Evolutionary conservation across 2,113 vertebrate genomes (phyloP).

Genomic region (Nanorana parkeri): DNA sequence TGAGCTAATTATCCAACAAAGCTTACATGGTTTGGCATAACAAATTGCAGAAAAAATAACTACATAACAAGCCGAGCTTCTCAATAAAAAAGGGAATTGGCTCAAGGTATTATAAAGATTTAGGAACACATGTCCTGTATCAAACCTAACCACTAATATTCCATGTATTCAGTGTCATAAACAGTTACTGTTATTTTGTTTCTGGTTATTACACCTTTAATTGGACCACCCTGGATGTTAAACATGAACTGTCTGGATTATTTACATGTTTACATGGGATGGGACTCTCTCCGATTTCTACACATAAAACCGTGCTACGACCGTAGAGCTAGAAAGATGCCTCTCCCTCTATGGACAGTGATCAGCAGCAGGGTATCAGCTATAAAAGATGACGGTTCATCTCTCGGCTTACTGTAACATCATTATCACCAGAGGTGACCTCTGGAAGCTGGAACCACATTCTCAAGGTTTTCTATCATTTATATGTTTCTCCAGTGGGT

Average conservation of each 20-base stretch:
- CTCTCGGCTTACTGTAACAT: too few species aligned
- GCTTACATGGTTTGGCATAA: conserved; percentile 14
- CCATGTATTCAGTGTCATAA: background rate
- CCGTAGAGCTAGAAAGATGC: too few species aligned
- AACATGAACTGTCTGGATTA: background rate
- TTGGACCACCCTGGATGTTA: background rate
- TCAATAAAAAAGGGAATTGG: conserved; percentile 11
- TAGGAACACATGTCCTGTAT: conserved; percentile 20
- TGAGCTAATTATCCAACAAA: conserved; percentile 23
- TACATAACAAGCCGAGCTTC: background rate
- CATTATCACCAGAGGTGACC: too few species aligned
- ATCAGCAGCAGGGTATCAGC: too few species aligned
- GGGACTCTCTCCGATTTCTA: background rate
- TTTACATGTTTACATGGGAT: background rate
- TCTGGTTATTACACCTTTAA: background rate
- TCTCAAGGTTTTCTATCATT: too few species aligned
- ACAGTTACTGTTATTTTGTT: background rate
- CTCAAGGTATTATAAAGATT: conserved; percentile 1
- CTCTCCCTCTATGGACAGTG: too few species aligned
- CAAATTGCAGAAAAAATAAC: conserved; percentile 25
- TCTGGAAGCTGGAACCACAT: too few species aligned
- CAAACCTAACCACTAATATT: background rate
- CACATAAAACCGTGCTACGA: background rate
- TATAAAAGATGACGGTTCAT: too few species aligned
- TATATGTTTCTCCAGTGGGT: too few species aligned